phyloP scores from a whole-genome alignment of 2,797 vertebrate genomes.

The Chiroxiphia lanceolata region DNA sequence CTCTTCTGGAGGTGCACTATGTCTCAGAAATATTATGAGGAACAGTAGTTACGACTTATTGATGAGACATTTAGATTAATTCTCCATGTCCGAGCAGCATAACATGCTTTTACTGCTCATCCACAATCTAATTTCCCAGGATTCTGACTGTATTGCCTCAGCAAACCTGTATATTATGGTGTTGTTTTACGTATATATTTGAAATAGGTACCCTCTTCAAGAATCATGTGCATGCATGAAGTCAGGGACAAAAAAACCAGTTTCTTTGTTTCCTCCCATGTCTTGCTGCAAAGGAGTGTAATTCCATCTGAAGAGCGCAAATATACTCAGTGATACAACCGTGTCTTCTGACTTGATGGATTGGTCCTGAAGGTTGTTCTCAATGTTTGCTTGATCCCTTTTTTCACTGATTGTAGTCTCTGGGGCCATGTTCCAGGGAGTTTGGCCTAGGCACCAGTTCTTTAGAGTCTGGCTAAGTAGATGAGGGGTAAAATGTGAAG shows the following conservation, averaged over 20 bases:
- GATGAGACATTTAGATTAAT: background rate
- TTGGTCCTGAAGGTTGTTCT: background rate
- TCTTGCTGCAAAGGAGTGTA: background rate
- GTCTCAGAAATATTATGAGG: background rate
- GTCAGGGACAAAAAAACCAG: background rate
- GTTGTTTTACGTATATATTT: background rate
- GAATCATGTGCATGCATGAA: background rate
- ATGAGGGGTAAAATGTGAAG: background rate
- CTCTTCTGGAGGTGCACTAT: background rate
- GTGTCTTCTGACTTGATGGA: background rate
- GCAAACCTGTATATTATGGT: background rate
- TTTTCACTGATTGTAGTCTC: background rate
- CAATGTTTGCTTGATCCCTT: background rate
- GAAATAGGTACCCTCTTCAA: background rate
- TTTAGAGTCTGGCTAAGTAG: background rate
- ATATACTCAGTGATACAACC: background rate
- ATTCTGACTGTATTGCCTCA: background rate
- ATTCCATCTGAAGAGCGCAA: background rate
- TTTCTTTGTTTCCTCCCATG: background rate
- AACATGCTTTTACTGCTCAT: background rate
- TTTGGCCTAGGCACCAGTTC: background rate
- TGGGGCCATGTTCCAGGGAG: background rate
- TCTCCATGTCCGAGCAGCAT: background rate
- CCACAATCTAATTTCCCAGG: background rate
- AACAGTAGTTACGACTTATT: background rate